Percentiles rank a stretch among this genome's conserved stretches.
Conservation (phyloP, 2,888 invertebrate species). For the Drosophila paracracens region DNA sequence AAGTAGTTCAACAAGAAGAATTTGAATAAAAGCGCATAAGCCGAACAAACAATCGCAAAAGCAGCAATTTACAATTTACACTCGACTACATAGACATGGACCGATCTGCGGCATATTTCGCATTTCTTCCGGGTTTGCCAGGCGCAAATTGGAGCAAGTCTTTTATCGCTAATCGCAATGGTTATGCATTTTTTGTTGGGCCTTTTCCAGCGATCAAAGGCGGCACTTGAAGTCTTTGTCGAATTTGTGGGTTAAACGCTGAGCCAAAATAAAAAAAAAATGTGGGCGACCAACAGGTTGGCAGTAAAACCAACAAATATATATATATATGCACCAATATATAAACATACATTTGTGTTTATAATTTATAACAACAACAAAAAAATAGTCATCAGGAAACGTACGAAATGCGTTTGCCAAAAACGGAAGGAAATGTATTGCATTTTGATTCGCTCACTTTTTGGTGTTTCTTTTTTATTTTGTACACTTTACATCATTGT, state of each 20-base stretch:
- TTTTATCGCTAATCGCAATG: conserved; percentile 34
- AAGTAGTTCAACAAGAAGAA: conserved; percentile 51
- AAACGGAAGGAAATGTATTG: conserved; percentile 75
- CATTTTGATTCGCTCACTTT: conserved; percentile 59
- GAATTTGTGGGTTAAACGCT: conserved; percentile 30
- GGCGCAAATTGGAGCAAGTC: conserved; percentile 52
- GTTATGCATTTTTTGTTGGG: conserved; percentile 10
- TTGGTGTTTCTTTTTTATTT: conserved; percentile 15
- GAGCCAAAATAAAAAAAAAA: background rate
- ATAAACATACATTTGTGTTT: conserved; percentile 3
- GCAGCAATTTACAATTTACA: conserved; percentile 49
- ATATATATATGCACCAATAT: no score
- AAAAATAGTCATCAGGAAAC: conserved; percentile 27
- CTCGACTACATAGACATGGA: conserved; percentile 20
- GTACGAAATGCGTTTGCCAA: conserved; percentile 22
- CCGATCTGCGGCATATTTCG: conserved; percentile 38
- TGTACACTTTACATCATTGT: conserved; percentile 1
- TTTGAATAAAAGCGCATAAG: conserved; percentile 33
- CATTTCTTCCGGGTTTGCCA: conserved; percentile 66
- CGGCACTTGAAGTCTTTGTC: conserved; percentile 42
- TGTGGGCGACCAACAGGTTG: conserved; percentile 33
- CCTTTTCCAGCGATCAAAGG: conserved; percentile 31
- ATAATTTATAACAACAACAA: background rate
- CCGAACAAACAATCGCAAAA: conserved; percentile 24
- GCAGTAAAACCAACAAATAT: background rate